phyloP scores from a whole-genome alignment of 2,113 vertebrate genomes.

The Sprattus sprattus region DNA sequence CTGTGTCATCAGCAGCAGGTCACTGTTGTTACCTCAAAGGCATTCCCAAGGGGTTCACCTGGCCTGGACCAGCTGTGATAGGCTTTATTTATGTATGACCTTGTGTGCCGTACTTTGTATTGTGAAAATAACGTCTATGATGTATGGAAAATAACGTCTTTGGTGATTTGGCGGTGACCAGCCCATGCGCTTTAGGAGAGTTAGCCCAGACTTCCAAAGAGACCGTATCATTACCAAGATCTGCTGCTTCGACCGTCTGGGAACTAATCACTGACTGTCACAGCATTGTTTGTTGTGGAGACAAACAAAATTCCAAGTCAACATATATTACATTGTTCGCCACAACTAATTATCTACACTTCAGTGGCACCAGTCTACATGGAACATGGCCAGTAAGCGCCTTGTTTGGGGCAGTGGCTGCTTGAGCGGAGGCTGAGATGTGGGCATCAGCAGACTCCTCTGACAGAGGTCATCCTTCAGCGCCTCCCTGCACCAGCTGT shows the following conservation, averaged over 20 bases:
- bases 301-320: neutral
- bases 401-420: neutral
- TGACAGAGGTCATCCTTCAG: slow-evolving; percentile 1
- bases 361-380: neutral
- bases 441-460: neutral
- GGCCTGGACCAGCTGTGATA: neutral
- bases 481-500: neutral
- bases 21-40: neutral
- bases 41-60: neutral
- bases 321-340: neutral
- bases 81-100: neutral
- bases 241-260: neutral
- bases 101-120: neutral
- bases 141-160: neutral
- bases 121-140: neutral
- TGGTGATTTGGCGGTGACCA: neutral
- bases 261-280: neutral
- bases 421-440: neutral
- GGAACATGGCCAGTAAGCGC: neutral
- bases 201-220: neutral
- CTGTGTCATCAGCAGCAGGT: neutral
- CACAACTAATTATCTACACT: neutral
- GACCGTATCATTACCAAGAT: neutral
- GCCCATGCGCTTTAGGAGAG: neutral
- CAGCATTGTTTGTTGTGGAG: neutral